These are phyloP conservation scores for Rhinolophus ferrumequinum DNA, from an alignment of 2,113 vertebrate genomes.

Conservation along the genomic window DNA sequence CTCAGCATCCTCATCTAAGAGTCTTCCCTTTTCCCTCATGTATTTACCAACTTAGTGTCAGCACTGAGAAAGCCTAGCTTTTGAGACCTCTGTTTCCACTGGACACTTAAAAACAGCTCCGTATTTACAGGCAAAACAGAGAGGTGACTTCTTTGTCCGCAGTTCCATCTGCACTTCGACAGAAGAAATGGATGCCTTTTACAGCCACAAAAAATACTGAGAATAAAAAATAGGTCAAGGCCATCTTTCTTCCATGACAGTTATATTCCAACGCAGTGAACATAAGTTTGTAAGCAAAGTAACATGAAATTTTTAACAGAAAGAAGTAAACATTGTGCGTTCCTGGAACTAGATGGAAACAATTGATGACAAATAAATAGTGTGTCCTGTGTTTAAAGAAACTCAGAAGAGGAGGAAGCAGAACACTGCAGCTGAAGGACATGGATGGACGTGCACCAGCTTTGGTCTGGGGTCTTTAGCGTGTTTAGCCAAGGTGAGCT, in stretches of 20 bases:
- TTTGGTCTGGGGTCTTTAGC: rapidly evolving
- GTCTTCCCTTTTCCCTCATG: background rate
- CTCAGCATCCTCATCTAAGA: background rate
- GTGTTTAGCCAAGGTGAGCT: background rate
- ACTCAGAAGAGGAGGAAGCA: rapidly evolving
- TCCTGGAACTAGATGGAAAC: background rate
- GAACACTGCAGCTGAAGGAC: rapidly evolving
- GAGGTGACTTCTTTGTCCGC: background rate
- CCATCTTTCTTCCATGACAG: no score
- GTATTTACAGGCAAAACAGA: background rate
- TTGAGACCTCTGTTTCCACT: background rate
- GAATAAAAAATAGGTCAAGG: background rate
- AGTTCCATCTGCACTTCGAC: background rate
- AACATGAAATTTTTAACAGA: background rate
- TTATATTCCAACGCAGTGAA: background rate
- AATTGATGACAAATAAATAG: rapidly evolving
- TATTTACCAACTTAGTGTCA: background rate
- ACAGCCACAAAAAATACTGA: background rate
- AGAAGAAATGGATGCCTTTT: background rate
- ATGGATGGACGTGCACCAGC: background rate
- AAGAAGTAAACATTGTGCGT: background rate
- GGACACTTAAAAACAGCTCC: background rate
- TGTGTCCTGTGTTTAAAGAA: background rate
- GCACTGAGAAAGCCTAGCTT: background rate
- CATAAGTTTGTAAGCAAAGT: background rate